These are phyloP conservation scores for Standfussiana lucernea DNA, from an alignment of 2,888 invertebrate species.

Conservation along the genomic window DNA sequence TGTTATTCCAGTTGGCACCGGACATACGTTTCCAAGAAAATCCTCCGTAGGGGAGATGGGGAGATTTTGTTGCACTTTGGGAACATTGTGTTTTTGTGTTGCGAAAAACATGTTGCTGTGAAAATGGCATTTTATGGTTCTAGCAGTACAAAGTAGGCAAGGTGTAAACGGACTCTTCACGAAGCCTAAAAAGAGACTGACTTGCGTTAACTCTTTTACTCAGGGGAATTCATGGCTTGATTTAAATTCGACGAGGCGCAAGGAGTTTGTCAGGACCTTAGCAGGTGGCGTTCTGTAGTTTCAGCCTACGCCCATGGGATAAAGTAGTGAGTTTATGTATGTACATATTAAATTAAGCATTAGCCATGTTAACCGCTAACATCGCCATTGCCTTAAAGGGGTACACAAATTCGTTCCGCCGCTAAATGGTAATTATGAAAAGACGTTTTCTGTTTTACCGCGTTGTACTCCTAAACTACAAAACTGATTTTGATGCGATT, in stretches of 20 bases:
- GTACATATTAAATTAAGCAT: neutral
- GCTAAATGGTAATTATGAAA: constrained; percentile 1
- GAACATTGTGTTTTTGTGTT: neutral
- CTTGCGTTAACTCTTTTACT: neutral
- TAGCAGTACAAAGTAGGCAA: no score
- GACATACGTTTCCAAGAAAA: neutral
- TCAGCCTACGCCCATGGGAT: neutral
- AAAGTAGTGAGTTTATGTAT: neutral
- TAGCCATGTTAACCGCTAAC: neutral
- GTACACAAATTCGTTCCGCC: neutral
- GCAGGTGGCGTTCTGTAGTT: neutral
- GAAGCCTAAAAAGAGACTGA: neutral
- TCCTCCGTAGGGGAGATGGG: neutral
- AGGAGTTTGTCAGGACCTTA: neutral
- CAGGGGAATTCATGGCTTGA: neutral
- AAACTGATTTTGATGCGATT: neutral
- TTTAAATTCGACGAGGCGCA: constrained; percentile 1
- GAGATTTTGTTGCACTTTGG: no score
- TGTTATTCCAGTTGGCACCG: neutral
- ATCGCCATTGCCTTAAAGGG: neutral
- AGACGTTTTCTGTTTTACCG: neutral
- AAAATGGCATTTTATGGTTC: neutral
- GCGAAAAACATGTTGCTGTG: neutral
- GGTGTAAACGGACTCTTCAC: no score
- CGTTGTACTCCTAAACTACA: neutral